Evolutionary conservation across 2,888 invertebrate genomes (phyloP).

Genomic region (Labia minor): DNA sequence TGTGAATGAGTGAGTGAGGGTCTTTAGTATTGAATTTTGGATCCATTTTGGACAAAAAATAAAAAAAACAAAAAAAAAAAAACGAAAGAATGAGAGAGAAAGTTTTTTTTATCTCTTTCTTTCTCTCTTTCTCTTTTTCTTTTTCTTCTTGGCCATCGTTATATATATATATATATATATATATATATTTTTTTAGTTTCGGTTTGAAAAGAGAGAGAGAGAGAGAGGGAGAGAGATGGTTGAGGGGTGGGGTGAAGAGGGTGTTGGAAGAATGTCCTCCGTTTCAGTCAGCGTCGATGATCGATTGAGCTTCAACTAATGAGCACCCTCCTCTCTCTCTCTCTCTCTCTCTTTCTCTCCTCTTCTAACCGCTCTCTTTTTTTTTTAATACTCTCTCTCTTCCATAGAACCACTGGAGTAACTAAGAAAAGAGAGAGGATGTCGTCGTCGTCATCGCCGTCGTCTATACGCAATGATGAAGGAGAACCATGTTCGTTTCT

Average conservation of each 20-base stretch:
- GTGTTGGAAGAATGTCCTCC: constrained; percentile 23
- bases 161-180: too few species aligned
- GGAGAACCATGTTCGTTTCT: too few species aligned
- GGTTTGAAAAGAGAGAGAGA: too few species aligned
- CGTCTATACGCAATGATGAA: too few species aligned
- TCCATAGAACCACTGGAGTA: too few species aligned
- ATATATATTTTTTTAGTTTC: background rate
- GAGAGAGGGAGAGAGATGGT: constrained; percentile 14
- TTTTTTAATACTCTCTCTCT: constrained; percentile 20
- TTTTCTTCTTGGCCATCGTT: constrained; percentile 25
- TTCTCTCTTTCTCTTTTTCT: constrained; percentile 17
- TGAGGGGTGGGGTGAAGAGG: too few species aligned
- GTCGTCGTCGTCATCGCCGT: too few species aligned
- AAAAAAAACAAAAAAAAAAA: too few species aligned
- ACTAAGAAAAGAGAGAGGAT: too few species aligned
- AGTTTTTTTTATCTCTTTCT: background rate
- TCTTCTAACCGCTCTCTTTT: constrained; percentile 23
- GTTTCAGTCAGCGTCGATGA: constrained; percentile 27
- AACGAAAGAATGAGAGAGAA: too few species aligned
- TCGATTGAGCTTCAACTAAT: background rate
- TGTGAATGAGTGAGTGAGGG: background rate
- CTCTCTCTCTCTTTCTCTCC: constrained; percentile 24
- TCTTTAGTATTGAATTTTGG: background rate
- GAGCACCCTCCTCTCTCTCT: constrained; percentile 26
- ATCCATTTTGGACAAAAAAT: background rate